Conservation (phyloP, 2,888 invertebrate species). For the Apocheima hispidaria region DNA sequence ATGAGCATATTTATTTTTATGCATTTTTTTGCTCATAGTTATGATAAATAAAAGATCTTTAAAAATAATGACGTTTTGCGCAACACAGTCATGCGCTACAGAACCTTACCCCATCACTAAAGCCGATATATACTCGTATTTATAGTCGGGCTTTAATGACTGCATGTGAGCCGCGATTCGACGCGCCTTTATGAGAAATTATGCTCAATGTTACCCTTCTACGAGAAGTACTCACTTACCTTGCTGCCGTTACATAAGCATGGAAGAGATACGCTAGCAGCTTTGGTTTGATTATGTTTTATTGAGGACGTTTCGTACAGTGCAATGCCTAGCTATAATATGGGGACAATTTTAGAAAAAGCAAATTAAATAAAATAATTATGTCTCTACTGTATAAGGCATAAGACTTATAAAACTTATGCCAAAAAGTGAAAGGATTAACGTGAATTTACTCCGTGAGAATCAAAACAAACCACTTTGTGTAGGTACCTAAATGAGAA, state of each 20-base stretch:
- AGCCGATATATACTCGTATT: slow-evolving; percentile 21
- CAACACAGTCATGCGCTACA: no score
- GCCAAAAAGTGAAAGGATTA: no score
- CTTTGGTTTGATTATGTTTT: not conserved
- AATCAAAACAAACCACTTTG: not conserved
- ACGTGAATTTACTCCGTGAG: no score
- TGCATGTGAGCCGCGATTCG: slow-evolving; percentile 22
- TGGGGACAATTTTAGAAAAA: no score
- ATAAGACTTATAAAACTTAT: no score
- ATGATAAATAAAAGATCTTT: no score
- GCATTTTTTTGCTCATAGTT: no score
- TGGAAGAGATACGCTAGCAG: not conserved
- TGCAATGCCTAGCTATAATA: not conserved
- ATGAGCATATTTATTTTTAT: no score
- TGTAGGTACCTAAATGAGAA: not conserved
- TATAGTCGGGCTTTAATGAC: slow-evolving; percentile 23
- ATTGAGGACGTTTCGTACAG: not conserved
- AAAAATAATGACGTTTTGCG: no score
- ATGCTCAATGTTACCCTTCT: slow-evolving; percentile 18
- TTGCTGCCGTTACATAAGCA: not conserved
- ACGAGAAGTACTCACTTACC: not conserved
- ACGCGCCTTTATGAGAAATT: slow-evolving; percentile 26
- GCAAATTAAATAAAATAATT: no score
- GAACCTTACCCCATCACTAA: slow-evolving; percentile 19
- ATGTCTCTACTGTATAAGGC: no score